A percentile compares a stretch with the other conserved stretches of the same genome.
These are phyloP conservation scores for Gallinago solitaria DNA, from an alignment of 2,797 vertebrate species.

Conservation along the genomic window DNA sequence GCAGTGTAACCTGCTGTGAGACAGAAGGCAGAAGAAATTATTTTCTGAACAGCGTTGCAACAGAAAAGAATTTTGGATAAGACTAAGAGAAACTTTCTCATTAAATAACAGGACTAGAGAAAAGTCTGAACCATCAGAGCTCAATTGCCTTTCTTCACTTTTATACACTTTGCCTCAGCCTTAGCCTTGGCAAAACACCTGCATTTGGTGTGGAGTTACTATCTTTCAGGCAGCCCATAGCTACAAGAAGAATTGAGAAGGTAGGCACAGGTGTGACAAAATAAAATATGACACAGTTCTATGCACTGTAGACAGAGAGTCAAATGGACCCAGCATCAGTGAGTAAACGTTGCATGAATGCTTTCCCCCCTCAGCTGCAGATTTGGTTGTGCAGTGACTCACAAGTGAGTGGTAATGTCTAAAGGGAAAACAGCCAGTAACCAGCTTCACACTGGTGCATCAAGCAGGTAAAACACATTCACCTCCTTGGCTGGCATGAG, in stretches of 20 bases:
- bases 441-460: neutral
- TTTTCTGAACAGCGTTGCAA: neutral
- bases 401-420: neutral
- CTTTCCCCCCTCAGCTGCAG: neutral
- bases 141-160: neutral
- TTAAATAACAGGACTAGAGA: neutral
- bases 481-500: fast-evolving
- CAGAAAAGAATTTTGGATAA: neutral
- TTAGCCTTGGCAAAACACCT: neutral
- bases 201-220: neutral
- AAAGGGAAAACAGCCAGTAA: neutral
- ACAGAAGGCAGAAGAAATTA: neutral
- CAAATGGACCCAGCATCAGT: neutral
- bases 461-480: neutral
- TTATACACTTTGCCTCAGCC: neutral
- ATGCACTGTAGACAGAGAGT: neutral
- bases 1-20: neutral
- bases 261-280: neutral
- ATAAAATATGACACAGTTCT: neutral
- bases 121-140: neutral
- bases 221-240: neutral
- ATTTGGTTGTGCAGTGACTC: neutral
- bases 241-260: neutral
- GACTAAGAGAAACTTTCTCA: neutral
- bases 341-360: neutral